Percentiles rank a stretch among this genome's conserved stretches.
Evolutionary conservation across 1,140 invertebrate genomes (phyloP).

Genomic region (Neodiprion pinetum): DNA sequence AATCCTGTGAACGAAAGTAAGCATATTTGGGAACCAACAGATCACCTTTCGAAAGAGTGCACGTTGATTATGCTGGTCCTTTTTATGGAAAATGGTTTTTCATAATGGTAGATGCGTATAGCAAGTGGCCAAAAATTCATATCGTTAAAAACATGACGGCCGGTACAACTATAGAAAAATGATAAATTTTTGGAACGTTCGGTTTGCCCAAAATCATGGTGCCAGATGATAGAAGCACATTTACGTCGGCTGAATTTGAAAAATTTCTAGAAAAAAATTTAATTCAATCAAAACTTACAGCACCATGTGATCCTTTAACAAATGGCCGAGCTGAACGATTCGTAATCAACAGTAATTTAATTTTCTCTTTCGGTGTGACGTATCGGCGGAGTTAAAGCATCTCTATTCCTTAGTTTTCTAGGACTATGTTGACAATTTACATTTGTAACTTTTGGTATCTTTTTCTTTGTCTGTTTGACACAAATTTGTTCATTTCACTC

Average conservation of each 20-base stretch:
- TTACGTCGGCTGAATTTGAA: neutral
- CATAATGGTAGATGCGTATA: constrained; percentile 52
- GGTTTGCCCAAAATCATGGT: neutral
- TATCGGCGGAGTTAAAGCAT: no score
- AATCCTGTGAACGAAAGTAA: constrained; percentile 29
- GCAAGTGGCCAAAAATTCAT: constrained; percentile 43
- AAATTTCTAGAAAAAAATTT: neutral
- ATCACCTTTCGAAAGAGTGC: constrained; percentile 49
- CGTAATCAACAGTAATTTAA: neutral
- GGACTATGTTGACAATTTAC: no score
- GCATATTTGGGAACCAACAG: constrained; percentile 41
- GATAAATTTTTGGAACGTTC: neutral
- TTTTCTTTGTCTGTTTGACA: no score
- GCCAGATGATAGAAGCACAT: neutral
- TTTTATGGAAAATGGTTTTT: constrained; percentile 41
- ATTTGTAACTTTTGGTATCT: no score
- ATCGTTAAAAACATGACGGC: neutral
- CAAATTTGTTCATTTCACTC: no score
- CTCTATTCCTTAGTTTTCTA: no score
- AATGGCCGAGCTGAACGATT: neutral
- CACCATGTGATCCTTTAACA: neutral
- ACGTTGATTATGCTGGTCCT: constrained; percentile 56
- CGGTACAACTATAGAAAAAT: neutral
- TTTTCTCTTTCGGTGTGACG: no score
- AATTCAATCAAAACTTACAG: neutral